Evolutionary conservation across 2,888 invertebrate genomes (phyloP), one percentile per base, ranked within the genome.

Genomic region (Cordilura impudica): DNA sequence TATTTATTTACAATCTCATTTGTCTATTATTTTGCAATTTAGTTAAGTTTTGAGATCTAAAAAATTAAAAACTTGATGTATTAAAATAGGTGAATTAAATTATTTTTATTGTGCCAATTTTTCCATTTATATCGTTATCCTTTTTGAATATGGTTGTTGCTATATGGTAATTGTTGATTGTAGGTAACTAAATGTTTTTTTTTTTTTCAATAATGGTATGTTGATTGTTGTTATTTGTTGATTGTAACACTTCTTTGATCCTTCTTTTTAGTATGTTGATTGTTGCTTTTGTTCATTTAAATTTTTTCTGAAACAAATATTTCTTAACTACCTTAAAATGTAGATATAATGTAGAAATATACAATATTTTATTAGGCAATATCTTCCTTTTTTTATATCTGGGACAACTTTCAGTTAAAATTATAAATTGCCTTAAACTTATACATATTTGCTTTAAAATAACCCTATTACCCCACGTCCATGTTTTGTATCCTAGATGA

Each of bases 111-210:
- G 12, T 7, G 12, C 5, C 19, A 39, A 39, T 29, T 39, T 51
- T 4, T 39, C 2, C 2, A 39, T 39, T 74, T 51, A 66, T 60
- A 53, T 45, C 18, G 10, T 43, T 14, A 14, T 18, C 12, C 5
- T 45, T 16, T n/a, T 39, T 65, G 19, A 10, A 7, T 8, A 49
- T 70, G 12, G 73, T 31, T 58, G 61, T 79, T 80, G 70, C 61
- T 65, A 76, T 71, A 43, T 56, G 67, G 35, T 35, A 35, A n/a
- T n/a, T n/a, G 78, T 75, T 81, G 78, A 78, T 78, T 75, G 81
- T 14, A 45, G 75, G 39, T 29, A n/a, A n/a, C n/a, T n/a, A n/a
- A 14, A 43, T 29, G 26, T 14, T 7, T 8, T 8, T 0, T 47
- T 5, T 8, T 60, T 16, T 26, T 35, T 16, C 58, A 16, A 56